Percentiles rank a stretch among this genome's conserved stretches.
Conservation (phyloP, 2,797 vertebrate genomes). For the Neoniphon sammara region DNA sequence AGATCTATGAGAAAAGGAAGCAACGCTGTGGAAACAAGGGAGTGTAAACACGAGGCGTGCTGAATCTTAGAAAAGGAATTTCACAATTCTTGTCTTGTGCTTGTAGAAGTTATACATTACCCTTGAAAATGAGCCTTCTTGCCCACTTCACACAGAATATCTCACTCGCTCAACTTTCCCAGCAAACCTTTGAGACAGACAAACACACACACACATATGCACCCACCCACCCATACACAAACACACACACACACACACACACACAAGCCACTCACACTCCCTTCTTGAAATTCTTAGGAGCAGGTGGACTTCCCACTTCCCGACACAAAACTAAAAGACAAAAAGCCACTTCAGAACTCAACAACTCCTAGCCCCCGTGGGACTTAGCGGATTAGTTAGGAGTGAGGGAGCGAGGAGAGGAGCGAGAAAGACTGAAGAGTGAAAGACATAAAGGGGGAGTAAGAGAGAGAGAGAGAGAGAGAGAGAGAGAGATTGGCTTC, state of each 20-base stretch:
- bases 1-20: too few species aligned
- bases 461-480: slow-evolving; percentile 19
- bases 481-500: slow-evolving; percentile 68
- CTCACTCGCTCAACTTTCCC: slow-evolving; percentile 38
- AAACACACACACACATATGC: slow-evolving; percentile 4
- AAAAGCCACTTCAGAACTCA: slow-evolving; percentile 80
- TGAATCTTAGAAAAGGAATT: slow-evolving; percentile 13
- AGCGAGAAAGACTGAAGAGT: slow-evolving; percentile 72
- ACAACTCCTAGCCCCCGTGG: slow-evolving; percentile 73
- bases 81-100: not conserved
- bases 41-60: slow-evolving; percentile 1
- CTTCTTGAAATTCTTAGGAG: slow-evolving; percentile 70
- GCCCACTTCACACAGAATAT: slow-evolving; percentile 31
- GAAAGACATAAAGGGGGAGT: slow-evolving; percentile 76
- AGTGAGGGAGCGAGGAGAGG: slow-evolving; percentile 67
- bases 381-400: slow-evolving; percentile 80
- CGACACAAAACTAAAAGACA: slow-evolving; percentile 77
- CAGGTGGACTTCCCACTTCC: slow-evolving; percentile 79
- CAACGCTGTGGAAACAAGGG: too few species aligned
- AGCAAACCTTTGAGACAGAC: slow-evolving; percentile 8
- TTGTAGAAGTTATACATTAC: slow-evolving; percentile 30
- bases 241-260: slow-evolving; percentile 3
- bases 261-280: slow-evolving; percentile 32
- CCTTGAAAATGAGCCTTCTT: slow-evolving; percentile 40
- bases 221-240: slow-evolving; percentile 1